Base-by-base conservation (phyloP, 2,888 invertebrate genomes). In the Synanthedon myopaeformis region DNA sequence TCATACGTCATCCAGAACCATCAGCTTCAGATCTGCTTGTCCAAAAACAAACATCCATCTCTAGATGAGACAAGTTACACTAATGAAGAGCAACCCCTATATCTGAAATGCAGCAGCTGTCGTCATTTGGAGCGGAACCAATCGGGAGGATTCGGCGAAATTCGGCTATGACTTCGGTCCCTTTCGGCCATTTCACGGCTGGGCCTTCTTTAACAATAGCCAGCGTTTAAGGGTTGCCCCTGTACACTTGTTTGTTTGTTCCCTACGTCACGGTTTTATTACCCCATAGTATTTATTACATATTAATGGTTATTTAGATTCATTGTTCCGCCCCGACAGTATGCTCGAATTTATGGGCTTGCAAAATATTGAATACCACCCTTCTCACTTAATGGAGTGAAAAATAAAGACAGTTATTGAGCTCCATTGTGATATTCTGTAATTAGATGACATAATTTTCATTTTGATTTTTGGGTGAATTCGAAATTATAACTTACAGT, bases 261-360 rank as follows among this genome's bases (percentile, higher is more conserved):
- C 86, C 84, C 83, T 72, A 67, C 71, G 61, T 75, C 76, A 80
- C 72, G 74, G 74, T 70, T 80, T 82, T 85, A 82, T 82, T 81
- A 71, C 85, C 82, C 87, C 78, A 79, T 81, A 82, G 83, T 85
- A 87, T 87, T 87, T 87, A 87, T 87, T 86, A 85, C 86, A 84
- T 87, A 87, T 87, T 87, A 87, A 87, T 87, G 85, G 87, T 87
- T 87, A 87, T 87, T 87, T 85, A 78, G 85, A 82, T 82, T 84
- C 85, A 86, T 87, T 87, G 86, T 87, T 78, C 79, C 70, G 77
- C 72, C 73, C 72, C 71, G 73, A 79, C 87, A 84, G 87, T 86
- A 85, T 84, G 86, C 80, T 85, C 74, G 79, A 85, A 84, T 86
- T 86, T 84, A 86, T 82, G 72, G 80, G 74, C 66, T 72, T 70